Evolutionary conservation across 1,140 invertebrate genomes (phyloP).

Genomic region (Lethrus apterus): DNA sequence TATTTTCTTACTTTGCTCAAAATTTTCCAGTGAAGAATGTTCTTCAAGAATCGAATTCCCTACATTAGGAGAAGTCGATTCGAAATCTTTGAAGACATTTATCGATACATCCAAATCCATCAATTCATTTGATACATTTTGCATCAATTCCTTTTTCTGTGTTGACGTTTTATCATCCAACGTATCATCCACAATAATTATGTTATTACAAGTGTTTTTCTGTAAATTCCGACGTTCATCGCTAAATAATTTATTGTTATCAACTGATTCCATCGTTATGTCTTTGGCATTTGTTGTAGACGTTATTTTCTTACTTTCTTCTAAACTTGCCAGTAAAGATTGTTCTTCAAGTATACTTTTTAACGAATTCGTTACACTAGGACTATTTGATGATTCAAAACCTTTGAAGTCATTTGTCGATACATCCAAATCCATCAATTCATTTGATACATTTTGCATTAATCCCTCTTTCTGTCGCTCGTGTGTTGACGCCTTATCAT

Average conservation of each 20-base stretch:
- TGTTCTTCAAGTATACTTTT: neutral
- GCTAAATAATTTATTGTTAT: neutral
- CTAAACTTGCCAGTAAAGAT: too few species aligned
- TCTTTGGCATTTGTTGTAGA: too few species aligned
- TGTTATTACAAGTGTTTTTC: too few species aligned
- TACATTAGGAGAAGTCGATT: constrained; percentile 1
- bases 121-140: neutral
- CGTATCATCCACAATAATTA: too few species aligned
- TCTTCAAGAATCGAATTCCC: neutral
- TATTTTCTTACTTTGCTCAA: too few species aligned
- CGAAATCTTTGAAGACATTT: neutral
- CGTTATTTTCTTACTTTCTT: too few species aligned
- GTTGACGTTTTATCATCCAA: too few species aligned
- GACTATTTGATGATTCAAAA: constrained; percentile 4
- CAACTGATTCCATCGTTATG: too few species aligned
- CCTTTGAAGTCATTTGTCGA: neutral
- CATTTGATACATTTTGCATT: neutral
- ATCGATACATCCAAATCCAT: constrained; percentile 4
- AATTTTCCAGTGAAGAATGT: too few species aligned
- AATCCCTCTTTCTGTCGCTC: neutral
- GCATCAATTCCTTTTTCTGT: neutral
- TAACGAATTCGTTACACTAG: constrained; percentile 1
- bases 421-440: constrained; percentile 3
- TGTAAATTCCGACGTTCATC: neutral
- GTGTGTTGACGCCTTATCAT: too few species aligned